Percentiles rank a stretch among this genome's conserved stretches.
phyloP scores from a whole-genome alignment of 2,888 invertebrate species.

The Amphimallon solstitiale region DNA sequence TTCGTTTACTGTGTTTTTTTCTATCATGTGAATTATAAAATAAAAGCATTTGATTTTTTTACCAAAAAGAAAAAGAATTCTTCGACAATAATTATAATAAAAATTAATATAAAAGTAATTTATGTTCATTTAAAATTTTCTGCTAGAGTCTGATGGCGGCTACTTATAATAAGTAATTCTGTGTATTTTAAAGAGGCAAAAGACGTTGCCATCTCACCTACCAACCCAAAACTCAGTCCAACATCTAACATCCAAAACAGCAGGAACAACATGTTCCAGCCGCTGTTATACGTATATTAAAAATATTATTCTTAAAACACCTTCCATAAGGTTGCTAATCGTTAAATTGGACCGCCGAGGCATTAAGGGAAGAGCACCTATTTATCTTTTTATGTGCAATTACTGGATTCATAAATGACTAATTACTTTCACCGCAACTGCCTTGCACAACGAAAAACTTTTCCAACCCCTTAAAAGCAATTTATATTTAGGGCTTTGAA shows the following conservation, averaged over 20 bases:
- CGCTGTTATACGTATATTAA: no score
- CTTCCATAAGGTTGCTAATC: slow-evolving; percentile 53
- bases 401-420: slow-evolving; percentile 64
- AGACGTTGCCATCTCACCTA: slow-evolving; percentile 49
- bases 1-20: no score
- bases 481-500: slow-evolving; percentile 54
- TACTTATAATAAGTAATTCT: slow-evolving; percentile 54
- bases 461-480: slow-evolving; percentile 56
- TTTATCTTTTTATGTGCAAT: slow-evolving; percentile 64
- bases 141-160: slow-evolving; percentile 52
- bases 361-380: slow-evolving; percentile 61
- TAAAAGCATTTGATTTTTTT: neutral
- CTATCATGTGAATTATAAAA: no score
- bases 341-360: slow-evolving; percentile 47
- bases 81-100: neutral
- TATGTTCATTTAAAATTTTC: slow-evolving; percentile 59
- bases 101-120: slow-evolving; percentile 59
- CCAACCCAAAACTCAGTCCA: slow-evolving; percentile 48
- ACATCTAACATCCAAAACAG: slow-evolving; percentile 45
- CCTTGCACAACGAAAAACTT: slow-evolving; percentile 54
- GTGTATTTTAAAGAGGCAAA: slow-evolving; percentile 55
- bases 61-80: neutral
- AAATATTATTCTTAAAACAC: slow-evolving; percentile 48
- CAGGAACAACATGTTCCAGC: slow-evolving; percentile 22
- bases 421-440: slow-evolving; percentile 61